Percentiles rank a stretch among this genome's conserved stretches.
Evolutionary conservation across 2,113 vertebrate species (phyloP).

Genomic region (Atrichornis clamosus): DNA sequence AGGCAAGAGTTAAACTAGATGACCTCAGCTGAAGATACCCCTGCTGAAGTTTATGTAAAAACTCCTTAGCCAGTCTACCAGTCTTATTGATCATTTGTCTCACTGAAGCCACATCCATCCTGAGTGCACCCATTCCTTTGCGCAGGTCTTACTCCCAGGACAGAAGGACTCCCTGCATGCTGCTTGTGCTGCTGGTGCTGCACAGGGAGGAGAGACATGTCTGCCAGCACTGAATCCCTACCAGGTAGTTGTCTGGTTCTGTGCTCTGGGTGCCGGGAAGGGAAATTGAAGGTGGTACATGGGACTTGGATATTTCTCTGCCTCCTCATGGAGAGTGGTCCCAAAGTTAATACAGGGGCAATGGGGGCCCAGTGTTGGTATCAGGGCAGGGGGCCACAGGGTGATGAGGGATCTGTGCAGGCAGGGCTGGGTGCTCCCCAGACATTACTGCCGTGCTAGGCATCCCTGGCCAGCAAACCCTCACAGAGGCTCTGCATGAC

Average conservation of each 20-base stretch:
- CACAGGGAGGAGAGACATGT: fast-evolving
- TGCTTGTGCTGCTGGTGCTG: background rate
- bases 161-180: background rate
- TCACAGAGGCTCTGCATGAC: background rate
- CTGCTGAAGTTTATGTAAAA: background rate
- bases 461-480: background rate
- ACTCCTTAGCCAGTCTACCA: background rate
- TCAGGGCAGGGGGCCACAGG: background rate
- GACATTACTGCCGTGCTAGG: background rate
- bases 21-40: background rate
- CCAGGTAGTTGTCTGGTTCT: background rate
- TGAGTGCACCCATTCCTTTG: background rate
- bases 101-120: background rate
- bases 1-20: background rate
- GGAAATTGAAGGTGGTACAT: fast-evolving
- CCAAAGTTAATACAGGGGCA: background rate
- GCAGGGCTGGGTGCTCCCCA: background rate
- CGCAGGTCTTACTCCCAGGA: background rate
- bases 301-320: background rate
- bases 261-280: background rate
- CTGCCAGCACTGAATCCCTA: fast-evolving
- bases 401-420: background rate
- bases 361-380: background rate
- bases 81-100: background rate
- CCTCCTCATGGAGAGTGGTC: background rate